These are phyloP conservation scores for Caranx melampygus DNA, from an alignment of 2,113 vertebrate genomes.

Conservation along the genomic window DNA sequence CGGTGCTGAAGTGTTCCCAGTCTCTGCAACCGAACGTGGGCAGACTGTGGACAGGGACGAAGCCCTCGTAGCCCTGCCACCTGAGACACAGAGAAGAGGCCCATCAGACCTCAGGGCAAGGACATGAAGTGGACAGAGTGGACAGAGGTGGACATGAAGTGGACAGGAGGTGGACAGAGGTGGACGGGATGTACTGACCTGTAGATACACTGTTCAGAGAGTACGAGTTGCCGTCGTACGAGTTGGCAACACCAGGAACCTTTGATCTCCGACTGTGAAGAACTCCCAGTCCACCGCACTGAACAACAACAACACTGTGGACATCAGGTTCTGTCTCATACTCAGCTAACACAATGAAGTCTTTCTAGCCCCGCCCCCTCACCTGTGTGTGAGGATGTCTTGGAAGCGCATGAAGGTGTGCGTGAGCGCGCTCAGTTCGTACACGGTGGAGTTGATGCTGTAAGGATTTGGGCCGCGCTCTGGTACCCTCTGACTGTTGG, in stretches of 20 bases:
- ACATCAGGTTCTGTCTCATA: no score
- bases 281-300: slow-evolving; percentile 99
- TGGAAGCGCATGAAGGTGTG: slow-evolving; percentile 94
- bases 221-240: slow-evolving; percentile 91
- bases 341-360: no score
- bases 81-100: slow-evolving; percentile 70
- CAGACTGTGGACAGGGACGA: slow-evolving; percentile 89
- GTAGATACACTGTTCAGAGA: slow-evolving; percentile 95
- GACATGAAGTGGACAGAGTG: no score
- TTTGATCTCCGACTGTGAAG: slow-evolving; percentile 93
- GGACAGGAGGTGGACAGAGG: not conserved
- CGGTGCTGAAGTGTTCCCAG: slow-evolving; percentile 90
- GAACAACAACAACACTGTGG: slow-evolving; percentile 16
- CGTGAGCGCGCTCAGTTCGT: slow-evolving; percentile 90
- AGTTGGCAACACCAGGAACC: slow-evolving; percentile 96
- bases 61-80: slow-evolving; percentile 96
- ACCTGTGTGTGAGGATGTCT: slow-evolving; percentile 96
- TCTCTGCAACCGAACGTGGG: slow-evolving; percentile 92
- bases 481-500: slow-evolving; percentile 93
- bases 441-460: slow-evolving; percentile 95
- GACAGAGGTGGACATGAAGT: no score
- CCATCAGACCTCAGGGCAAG: no score
- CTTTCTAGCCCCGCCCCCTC: no score
- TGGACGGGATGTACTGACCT: slow-evolving; percentile 80
- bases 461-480: slow-evolving; percentile 81